These are phyloP conservation scores for Nomada ferruginata DNA, from an alignment of 2,888 invertebrate genomes.

Conservation along the genomic window DNA sequence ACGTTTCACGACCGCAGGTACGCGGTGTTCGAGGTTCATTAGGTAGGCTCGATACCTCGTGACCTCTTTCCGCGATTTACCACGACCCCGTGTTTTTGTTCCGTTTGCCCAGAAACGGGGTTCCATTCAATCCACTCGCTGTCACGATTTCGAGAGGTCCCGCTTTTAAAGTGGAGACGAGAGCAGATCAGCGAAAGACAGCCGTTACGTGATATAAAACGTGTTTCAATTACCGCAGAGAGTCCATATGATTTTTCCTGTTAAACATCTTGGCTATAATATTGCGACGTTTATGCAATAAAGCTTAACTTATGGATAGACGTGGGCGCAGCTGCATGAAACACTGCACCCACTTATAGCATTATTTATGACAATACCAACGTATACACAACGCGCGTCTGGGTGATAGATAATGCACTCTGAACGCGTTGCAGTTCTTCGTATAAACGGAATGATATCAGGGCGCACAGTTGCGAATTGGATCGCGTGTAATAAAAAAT, in stretches of 20 bases:
- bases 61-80: slow-evolving; percentile 12
- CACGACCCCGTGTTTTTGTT: slow-evolving; percentile 12
- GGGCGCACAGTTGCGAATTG: neutral
- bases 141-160: neutral
- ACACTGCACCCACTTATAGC: slow-evolving; percentile 23
- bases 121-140: slow-evolving; percentile 23
- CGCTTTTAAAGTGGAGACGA: neutral
- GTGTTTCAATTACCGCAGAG: neutral
- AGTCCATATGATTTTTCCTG: neutral
- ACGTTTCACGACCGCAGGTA: neutral
- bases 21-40: neutral
- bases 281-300: slow-evolving; percentile 15
- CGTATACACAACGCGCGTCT: slow-evolving; percentile 9
- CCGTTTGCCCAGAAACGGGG: slow-evolving; percentile 27
- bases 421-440: slow-evolving; percentile 35
- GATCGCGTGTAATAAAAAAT: neutral
- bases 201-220: neutral
- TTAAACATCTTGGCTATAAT: slow-evolving; percentile 2
- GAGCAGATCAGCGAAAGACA: neutral
- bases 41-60: neutral
- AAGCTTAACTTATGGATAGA: neutral
- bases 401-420: slow-evolving; percentile 22
- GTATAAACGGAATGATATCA: slow-evolving; percentile 13
- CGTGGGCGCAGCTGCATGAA: neutral
- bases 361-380: slow-evolving; percentile 45